Evolutionary conservation across 2,888 invertebrate species (phyloP), one percentile per base, ranked within the genome.

Genomic region (Cheilosia impressa): DNA sequence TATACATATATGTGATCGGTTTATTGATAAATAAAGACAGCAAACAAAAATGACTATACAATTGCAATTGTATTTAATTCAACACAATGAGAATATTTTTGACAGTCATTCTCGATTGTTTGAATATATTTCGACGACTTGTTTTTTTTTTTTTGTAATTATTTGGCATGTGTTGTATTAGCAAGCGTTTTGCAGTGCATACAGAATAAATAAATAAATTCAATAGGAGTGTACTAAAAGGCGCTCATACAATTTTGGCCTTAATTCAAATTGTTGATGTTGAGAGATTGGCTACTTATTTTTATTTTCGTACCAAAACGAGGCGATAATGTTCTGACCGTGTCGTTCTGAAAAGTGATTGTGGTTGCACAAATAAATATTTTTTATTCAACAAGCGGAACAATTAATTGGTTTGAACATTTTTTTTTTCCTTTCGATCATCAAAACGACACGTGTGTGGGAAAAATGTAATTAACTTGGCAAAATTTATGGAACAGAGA

Each of bases 231-330:
- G 31, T 9, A n/a, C 15, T 27, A 9, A 45, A 5, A 45, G 45
- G 4, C 13, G 13, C 13, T 38, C 13, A 38, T 13, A 38, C 13
- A 38, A 60, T 9, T 31, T 47, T 63, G 63, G 31, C 47, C 7
- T 63, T 31, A 47, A 47, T 47, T 47, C 31, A 47, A 47, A 47
- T 41, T 41, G 38, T 41, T 22, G 47, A 19, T 47, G 10, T 47
- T 10, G 17, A 17, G 47, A 47, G 19, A 19, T 38, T 57, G 31
- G 19, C 15, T 58, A 58, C 19, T 58, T 58, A 41, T 58, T 58
- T 58, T 34, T 22, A 60, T n/a, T 22, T 43, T 41, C 43, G 60
- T n/a, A 57, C 15, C n/a, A 43, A 43, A 60, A 60, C 43, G 43
- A 43, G 41, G n/a, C 41, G 41, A 43, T 41, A 15, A 43, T 43